These are phyloP conservation scores for Taphrorychus bicolor DNA, from an alignment of 2,888 invertebrate species.

Conservation along the genomic window DNA sequence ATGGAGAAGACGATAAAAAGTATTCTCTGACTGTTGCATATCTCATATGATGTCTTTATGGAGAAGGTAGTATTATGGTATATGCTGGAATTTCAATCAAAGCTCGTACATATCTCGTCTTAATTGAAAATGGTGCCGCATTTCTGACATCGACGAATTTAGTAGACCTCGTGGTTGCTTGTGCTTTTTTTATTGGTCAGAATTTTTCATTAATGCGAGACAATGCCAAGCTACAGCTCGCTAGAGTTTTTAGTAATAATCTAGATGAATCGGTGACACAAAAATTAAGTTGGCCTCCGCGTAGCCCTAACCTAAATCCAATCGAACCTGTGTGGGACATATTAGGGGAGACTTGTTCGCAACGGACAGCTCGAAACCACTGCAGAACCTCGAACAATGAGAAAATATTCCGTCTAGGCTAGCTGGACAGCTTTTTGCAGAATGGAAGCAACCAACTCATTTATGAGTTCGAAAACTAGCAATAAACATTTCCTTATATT, in stretches of 20 bases:
- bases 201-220: conserved; percentile 29
- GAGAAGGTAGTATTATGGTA: conserved; percentile 5
- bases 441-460: too few species aligned
- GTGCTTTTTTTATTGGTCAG: conserved; percentile 20
- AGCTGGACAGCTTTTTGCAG: too few species aligned
- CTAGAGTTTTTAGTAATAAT: conserved; percentile 26
- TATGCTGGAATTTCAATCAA: conserved; percentile 5
- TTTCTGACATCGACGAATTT: neutral
- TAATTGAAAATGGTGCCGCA: conserved; percentile 13
- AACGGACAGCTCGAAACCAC: neutral
- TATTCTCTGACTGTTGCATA: conserved; percentile 7
- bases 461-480: too few species aligned
- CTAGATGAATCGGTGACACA: conserved; percentile 30
- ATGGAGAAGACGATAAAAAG: conserved; percentile 10
- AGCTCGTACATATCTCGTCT: conserved; percentile 9
- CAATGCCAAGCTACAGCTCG: conserved; percentile 15
- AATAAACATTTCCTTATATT: too few species aligned
- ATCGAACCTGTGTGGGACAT: conserved; percentile 33
- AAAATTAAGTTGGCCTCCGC: conserved; percentile 31
- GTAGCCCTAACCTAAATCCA: conserved; percentile 30
- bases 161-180: conserved; percentile 14
- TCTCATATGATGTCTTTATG: neutral
- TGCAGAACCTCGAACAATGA: neutral
- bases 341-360: conserved; percentile 21
- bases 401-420: neutral